Conservation (phyloP, 2,888 invertebrate genomes). For the Erebia ligea region DNA sequence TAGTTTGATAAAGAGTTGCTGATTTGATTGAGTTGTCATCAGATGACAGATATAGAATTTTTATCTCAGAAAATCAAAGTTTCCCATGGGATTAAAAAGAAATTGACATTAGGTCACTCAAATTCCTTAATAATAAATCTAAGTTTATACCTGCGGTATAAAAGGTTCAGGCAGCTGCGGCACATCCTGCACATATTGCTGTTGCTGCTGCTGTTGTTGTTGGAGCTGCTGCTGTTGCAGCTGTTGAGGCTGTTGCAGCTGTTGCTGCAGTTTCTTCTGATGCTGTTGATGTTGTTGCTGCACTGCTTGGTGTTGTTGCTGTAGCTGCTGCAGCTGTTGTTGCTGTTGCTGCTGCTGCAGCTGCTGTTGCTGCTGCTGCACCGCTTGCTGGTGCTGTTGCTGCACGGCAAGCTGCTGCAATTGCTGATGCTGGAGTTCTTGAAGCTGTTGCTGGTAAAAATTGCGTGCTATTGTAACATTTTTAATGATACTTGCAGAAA, state of each 20-base stretch:
- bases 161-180: conserved; percentile 64
- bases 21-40: no score
- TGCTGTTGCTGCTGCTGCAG: conserved; percentile 62
- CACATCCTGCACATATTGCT: conserved; percentile 61
- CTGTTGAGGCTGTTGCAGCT: conserved; percentile 62
- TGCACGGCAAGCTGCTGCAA: conserved; percentile 63
- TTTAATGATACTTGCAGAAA: conserved; percentile 18
- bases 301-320: conserved; percentile 53
- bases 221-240: conserved; percentile 64
- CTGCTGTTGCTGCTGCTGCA: conserved; percentile 65
- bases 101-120: no score
- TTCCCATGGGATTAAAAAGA: no score
- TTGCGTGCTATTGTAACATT: conserved; percentile 32
- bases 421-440: conserved; percentile 60
- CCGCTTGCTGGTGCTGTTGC: conserved; percentile 60
- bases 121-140: neutral
- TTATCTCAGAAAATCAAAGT: no score
- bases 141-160: conserved; percentile 53
- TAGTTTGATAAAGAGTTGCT: no score
- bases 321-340: conserved; percentile 61
- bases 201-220: conserved; percentile 58
- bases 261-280: conserved; percentile 62
- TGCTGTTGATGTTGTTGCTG: conserved; percentile 64
- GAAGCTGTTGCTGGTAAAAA: conserved; percentile 58
- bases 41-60: no score